Percentiles rank a stretch among this genome's conserved stretches.
Evolutionary conservation across 1,140 invertebrate genomes (phyloP).

Genomic region (Coenobita brevimanus): DNA sequence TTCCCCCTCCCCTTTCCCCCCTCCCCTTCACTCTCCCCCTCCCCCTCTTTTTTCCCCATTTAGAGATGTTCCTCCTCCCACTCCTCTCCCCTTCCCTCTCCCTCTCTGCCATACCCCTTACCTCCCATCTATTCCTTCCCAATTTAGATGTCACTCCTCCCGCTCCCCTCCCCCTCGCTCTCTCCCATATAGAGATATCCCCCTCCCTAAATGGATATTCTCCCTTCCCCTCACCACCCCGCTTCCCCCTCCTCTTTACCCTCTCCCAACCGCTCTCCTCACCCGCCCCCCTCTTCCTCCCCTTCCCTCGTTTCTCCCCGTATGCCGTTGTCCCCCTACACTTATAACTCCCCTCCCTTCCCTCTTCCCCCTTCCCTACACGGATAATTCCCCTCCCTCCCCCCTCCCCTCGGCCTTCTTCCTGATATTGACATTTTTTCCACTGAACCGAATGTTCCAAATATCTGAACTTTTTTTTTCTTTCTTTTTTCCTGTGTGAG

Average conservation of each 20-base stretch:
- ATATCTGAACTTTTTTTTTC: constrained; percentile 40
- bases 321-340: too few species aligned
- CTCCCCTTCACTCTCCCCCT: not conserved
- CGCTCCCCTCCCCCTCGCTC: not conserved
- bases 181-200: too few species aligned
- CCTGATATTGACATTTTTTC: constrained; percentile 58
- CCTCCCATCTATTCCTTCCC: too few species aligned
- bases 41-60: not conserved
- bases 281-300: too few species aligned
- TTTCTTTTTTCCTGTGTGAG: constrained; percentile 9
- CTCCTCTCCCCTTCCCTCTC: not conserved
- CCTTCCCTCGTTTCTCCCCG: too few species aligned
- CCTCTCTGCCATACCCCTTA: not conserved
- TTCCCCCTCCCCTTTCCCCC: not conserved
- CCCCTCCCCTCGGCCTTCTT: constrained; percentile 5
- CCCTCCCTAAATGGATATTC: not conserved
- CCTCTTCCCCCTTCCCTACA: too few species aligned
- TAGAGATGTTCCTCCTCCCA: not conserved
- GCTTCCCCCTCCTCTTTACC: too few species aligned
- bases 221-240: not conserved
- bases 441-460: constrained; percentile 54
- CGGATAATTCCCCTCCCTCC: too few species aligned
- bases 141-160: not conserved
- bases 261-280: not conserved
- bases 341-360: too few species aligned